Conservation (phyloP, 2,888 invertebrate genomes). For the Macrosoma leucophasiata region DNA sequence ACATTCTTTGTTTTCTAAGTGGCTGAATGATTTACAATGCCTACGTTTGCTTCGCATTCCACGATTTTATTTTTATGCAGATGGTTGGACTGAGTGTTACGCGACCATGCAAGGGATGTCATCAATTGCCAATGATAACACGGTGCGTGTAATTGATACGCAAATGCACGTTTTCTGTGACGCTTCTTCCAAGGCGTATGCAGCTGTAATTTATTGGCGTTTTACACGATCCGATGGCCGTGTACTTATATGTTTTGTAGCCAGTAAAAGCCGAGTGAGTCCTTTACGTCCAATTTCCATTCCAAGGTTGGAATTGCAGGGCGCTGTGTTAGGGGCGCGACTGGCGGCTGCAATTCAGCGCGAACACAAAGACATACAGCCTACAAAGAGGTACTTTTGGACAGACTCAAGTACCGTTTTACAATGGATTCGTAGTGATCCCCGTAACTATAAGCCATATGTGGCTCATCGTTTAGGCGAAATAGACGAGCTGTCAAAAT, state of each 20-base stretch:
- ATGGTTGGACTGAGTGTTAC: too few relatives aligned
- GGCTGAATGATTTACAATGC: conserved; percentile 12
- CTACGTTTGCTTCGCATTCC: conserved; percentile 13
- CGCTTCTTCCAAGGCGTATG: conserved; percentile 27
- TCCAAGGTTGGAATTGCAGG: conserved; percentile 11
- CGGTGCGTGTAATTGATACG: too few relatives aligned
- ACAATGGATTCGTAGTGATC: conserved; percentile 20
- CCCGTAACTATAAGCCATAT: conserved; percentile 17
- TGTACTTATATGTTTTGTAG: conserved; percentile 17
- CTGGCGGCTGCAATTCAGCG: conserved; percentile 12
- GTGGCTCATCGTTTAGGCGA: conserved; percentile 20
- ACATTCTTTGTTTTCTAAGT: conserved; percentile 7
- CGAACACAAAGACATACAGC: not conserved
- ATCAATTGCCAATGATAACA: too few relatives aligned
- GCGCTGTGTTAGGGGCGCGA: conserved; percentile 13
- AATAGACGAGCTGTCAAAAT: conserved; percentile 17
- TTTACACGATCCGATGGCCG: conserved; percentile 15
- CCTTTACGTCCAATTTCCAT: conserved; percentile 19
- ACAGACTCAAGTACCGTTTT: conserved; percentile 21
- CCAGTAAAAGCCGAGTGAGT: conserved; percentile 20
- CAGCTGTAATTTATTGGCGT: conserved; percentile 27
- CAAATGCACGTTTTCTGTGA: conserved; percentile 30
- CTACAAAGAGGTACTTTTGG: conserved; percentile 17
- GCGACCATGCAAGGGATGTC: too few relatives aligned
- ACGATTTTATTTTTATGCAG: conserved; percentile 11